Base-by-base conservation (phyloP, 2,797 vertebrate genomes). In the Melanotaenia nigrans region DNA sequence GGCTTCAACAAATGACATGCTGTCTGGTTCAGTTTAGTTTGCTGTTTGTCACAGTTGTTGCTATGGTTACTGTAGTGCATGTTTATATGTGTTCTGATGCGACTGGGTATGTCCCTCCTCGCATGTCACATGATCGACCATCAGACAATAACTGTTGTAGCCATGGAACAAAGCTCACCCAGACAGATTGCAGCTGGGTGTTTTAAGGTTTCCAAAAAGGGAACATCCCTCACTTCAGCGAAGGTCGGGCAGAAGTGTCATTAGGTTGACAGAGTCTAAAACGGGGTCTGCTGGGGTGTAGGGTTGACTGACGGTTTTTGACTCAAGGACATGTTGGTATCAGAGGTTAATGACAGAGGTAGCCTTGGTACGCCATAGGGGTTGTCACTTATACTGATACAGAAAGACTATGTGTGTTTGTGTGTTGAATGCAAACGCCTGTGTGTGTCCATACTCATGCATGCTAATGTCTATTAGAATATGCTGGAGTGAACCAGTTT, bases 341-440 rank as follows among this genome's bases (percentile, higher is more conserved):
- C 87, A 84, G 85, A 92, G 92, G 92, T 92, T 90, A 92, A 93
- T 92, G 89, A 87, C 54, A 24, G 77, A 81, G 77, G 75, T 82
- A 82, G 86, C 92, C 92, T 92, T 87, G 88, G 74, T 55, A 42
- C 35, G 68, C 87, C 58, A 30, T 65, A 77, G 87, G 79, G 69
- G 70, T 65, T 65, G 79, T 78, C 81, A 89, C 92, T 90, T 85
- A 85, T 78, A 79, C 79, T 80, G 82, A 82, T 88, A 87, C 76
- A 73, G 68, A 79, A 60, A 68, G 62, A 22, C 22, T 68, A 8
- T 71, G 55, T 71, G 65, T 63, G 38, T 68, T 54, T 57, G 49
- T 56, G 32, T 58, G 68, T 13, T 51, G 40, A 3, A 4, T 64
- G 58, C 0, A 7, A 40, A 33, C 14, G 69, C 61, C 56, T n/a